A percentile compares a stretch with the other conserved stretches of the same genome.
Conservation (phyloP, 2,888 invertebrate genomes). For the Orthosia incerta region DNA sequence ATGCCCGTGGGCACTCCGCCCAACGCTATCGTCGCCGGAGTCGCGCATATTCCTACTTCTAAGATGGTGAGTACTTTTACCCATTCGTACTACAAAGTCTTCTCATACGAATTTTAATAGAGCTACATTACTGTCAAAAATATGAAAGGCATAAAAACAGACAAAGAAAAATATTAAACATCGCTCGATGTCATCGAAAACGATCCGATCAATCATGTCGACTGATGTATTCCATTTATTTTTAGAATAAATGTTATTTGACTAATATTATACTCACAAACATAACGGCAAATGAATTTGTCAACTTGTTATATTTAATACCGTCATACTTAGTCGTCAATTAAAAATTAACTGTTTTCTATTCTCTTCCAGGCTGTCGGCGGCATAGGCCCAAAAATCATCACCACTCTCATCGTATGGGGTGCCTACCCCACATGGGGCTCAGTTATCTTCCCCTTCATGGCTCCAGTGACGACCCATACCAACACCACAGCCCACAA, state of each 20-base stretch:
- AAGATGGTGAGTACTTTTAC: constrained; percentile 92
- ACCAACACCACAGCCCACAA: constrained; percentile 26
- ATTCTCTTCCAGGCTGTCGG: constrained; percentile 91
- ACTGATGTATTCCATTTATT: too few species aligned
- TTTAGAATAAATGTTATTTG: too few species aligned
- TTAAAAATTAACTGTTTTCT: not conserved
- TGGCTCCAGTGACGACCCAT: not conserved
- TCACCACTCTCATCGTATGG: constrained; percentile 94
- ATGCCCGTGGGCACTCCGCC: constrained; percentile 98
- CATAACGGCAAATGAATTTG: too few species aligned
- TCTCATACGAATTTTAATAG: too few species aligned
- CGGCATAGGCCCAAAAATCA: constrained; percentile 94
- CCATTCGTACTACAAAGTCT: too few species aligned
- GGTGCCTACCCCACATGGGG: constrained; percentile 95
- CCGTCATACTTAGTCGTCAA: too few species aligned
- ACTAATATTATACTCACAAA: too few species aligned
- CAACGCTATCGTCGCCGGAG: constrained; percentile 97
- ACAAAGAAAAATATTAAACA: too few species aligned
- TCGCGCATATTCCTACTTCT: constrained; percentile 94
- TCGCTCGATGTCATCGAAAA: not conserved
- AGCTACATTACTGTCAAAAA: too few species aligned
- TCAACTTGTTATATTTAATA: too few species aligned
- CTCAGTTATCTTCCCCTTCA: constrained; percentile 90
- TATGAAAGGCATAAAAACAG: too few species aligned
- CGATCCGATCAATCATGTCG: not conserved